These are phyloP conservation scores for Brachylomia viminalis DNA, from an alignment of 2,888 invertebrate genomes.

Conservation along the genomic window DNA sequence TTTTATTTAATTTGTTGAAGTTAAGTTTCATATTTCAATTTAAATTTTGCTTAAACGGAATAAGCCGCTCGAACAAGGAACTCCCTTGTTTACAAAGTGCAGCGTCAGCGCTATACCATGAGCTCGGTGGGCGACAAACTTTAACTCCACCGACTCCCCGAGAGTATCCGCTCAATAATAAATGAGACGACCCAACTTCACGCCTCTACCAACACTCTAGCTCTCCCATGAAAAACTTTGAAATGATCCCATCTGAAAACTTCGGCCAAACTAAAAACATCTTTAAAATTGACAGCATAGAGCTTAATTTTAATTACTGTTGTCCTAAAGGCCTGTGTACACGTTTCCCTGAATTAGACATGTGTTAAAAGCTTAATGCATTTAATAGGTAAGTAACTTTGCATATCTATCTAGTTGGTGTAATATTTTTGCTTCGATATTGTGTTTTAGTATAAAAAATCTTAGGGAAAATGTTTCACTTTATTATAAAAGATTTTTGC, in stretches of 20 bases:
- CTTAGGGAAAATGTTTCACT: slow-evolving; percentile 29
- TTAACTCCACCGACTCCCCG: slow-evolving; percentile 73
- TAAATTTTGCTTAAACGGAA: slow-evolving; percentile 37
- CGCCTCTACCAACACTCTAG: slow-evolving; percentile 85
- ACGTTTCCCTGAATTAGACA: slow-evolving; percentile 85
- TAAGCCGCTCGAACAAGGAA: slow-evolving; percentile 43
- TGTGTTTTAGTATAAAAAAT: slow-evolving; percentile 58
- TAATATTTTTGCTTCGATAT: slow-evolving; percentile 72
- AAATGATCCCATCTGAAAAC: slow-evolving; percentile 76
- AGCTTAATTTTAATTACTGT: slow-evolving; percentile 55
- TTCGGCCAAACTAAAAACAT: slow-evolving; percentile 62
- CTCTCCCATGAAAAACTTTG: slow-evolving; percentile 80
- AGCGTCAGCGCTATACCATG: slow-evolving; percentile 47
- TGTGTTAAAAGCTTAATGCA: slow-evolving; percentile 89
- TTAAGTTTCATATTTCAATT: slow-evolving; percentile 48
- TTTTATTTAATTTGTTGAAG: neutral
- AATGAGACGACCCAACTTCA: slow-evolving; percentile 88
- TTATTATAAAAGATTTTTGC: slow-evolving; percentile 6
- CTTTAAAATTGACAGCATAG: slow-evolving; percentile 61
- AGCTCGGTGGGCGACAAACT: slow-evolving; percentile 58
- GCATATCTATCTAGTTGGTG: slow-evolving; percentile 73
- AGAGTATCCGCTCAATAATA: slow-evolving; percentile 88
- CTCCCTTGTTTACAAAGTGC: slow-evolving; percentile 55
- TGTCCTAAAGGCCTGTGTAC: slow-evolving; percentile 67
- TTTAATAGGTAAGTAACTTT: slow-evolving; percentile 82